Percentiles rank a stretch among this genome's conserved stretches.
Conservation (phyloP, 2,797 vertebrate genomes). For the Paramormyrops hopkinsi region DNA sequence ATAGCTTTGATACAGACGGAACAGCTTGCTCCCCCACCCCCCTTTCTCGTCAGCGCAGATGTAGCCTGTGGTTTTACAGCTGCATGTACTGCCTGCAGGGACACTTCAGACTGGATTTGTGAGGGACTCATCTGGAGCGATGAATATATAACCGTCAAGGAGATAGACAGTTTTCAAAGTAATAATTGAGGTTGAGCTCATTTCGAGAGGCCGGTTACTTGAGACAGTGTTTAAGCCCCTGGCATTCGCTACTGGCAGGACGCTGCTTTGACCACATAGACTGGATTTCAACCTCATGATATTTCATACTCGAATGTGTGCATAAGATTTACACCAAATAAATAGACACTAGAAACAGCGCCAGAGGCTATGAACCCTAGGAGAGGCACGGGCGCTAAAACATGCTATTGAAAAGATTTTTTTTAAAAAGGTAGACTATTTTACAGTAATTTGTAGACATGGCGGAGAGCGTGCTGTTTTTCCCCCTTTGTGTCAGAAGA, state of each 20-base stretch:
- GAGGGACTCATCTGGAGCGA: background rate
- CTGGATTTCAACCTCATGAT: conserved; percentile 16
- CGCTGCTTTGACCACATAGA: background rate
- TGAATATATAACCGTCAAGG: background rate
- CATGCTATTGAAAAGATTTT: background rate
- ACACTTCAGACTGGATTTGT: background rate
- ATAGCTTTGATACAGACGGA: conserved; percentile 35
- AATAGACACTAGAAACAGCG: background rate
- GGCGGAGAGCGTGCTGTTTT: background rate
- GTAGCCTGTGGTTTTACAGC: conserved; percentile 9
- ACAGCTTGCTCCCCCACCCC: background rate
- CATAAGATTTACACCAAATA: conserved; percentile 20
- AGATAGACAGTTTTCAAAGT: background rate
- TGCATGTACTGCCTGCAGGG: background rate
- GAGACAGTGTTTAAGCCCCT: background rate
- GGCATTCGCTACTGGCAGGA: background rate
- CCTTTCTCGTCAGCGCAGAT: background rate
- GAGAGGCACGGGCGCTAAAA: background rate
- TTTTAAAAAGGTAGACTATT: background rate
- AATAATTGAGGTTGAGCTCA: conserved; percentile 12
- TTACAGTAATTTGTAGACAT: conserved; percentile 15
- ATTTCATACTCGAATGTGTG: conserved; percentile 16
- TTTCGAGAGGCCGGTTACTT: conserved; percentile 9
- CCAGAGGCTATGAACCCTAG: background rate
- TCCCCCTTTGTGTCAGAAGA: background rate